Base-by-base conservation (phyloP, 2,888 invertebrate genomes). In the Drosophila eohydei region DNA sequence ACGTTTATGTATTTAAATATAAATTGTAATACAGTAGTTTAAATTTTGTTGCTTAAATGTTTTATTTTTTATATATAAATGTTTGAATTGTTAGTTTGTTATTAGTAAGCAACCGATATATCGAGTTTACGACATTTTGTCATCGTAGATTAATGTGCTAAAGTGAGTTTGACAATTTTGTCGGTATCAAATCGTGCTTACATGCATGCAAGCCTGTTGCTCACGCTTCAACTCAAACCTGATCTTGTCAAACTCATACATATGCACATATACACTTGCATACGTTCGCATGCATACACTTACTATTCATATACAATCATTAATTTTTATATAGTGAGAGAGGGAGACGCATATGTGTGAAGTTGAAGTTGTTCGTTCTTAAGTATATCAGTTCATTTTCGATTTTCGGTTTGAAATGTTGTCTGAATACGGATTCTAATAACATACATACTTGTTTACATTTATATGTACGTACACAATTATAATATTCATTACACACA, bases 311-410 rank as follows among this genome's bases (percentile, higher is more conserved):
- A 68, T 63, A 74, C 55, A 73, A 58, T 70, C 73, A 69, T 68
- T 50, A 36, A 55, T 21, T 71, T 32, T 48, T 59, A 48, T 50
- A 78, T 40, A 21, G 8, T 26, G 48, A 14, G 34, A 36, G 26
- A 14, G 8, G 56, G 38, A 73, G 28, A 57, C 28, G 56, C 63
- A 62, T 62, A 36, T 74, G 71, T 59, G 62, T 71, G 70, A 74
- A 77, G 75, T 79, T 77, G 43, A 79, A 77, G 76, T 77, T 72
- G 73, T 67, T 75, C 80, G 65, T 77, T 77, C 76, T 76, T 70
- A 36, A 65, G 75, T 79, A 70, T 65, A 70, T 65, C 75, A 77
- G 76, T 77, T 79, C 76, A 62, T 74, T 74, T 77, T 74, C 62
- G 65, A 65, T 79, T 74, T 70, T 77, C 70, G 76, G 75, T 79